Evolutionary conservation across 2,797 vertebrate genomes (phyloP).

Genomic region (Rhadinocentrus ornatus): DNA sequence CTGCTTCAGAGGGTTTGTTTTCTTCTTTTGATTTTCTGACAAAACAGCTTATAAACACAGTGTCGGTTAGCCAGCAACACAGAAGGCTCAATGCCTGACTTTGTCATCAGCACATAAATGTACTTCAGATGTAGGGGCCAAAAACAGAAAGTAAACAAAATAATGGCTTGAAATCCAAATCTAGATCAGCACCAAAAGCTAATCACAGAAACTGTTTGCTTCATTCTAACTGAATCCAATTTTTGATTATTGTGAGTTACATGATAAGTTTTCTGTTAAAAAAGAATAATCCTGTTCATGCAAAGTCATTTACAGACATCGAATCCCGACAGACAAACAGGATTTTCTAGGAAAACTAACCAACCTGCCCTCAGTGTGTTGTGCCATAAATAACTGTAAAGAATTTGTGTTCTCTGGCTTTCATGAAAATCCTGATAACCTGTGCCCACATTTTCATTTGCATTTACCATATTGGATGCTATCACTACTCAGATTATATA

Average conservation of each 20-base stretch:
- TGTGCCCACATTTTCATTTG: too few relatives aligned
- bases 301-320: not conserved
- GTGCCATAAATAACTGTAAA: too few relatives aligned
- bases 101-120: conserved; percentile 28
- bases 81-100: not conserved
- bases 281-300: not conserved
- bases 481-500: too few relatives aligned
- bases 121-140: not conserved
- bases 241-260: not conserved
- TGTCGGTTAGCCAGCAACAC: conserved; percentile 10
- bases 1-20: conserved; percentile 39
- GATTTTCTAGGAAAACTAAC: not conserved
- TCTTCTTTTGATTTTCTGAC: conserved; percentile 32
- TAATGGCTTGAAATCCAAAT: conserved; percentile 18
- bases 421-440: too few relatives aligned
- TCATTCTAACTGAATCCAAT: conserved; percentile 8
- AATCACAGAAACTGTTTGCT: conserved; percentile 24
- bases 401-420: too few relatives aligned
- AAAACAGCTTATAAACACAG: conserved; percentile 8
- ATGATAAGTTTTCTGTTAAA: not conserved
- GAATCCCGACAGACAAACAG: not conserved
- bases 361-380: too few relatives aligned
- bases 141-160: conserved; percentile 8
- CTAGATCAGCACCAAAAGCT: conserved; percentile 26
- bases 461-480: too few relatives aligned